These are phyloP conservation scores for Ceryle rudis DNA, from an alignment of 2,797 vertebrate species.

Conservation along the genomic window DNA sequence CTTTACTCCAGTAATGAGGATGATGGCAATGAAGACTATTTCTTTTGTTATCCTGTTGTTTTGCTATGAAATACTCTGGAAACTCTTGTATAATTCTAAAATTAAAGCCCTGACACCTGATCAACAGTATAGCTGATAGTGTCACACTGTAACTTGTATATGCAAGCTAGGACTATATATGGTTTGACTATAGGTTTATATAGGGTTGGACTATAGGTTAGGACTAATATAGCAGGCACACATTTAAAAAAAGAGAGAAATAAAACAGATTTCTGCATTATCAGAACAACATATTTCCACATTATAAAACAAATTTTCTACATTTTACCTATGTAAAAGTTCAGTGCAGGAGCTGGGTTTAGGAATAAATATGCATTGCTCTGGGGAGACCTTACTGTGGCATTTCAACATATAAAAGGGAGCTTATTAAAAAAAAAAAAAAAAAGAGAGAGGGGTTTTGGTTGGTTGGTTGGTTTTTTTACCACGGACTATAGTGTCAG, in stretches of 20 bases:
- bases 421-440: neutral
- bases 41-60: neutral
- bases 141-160: neutral
- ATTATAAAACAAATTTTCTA: neutral
- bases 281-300: neutral
- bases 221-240: neutral
- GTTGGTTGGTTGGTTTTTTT: neutral
- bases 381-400: fast-evolving
- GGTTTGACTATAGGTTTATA: no score
- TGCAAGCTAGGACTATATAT: neutral
- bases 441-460: neutral
- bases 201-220: neutral
- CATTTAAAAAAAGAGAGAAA: neutral
- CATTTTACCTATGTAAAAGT: neutral
- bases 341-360: neutral
- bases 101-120: neutral
- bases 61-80: neutral
- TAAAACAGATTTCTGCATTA: neutral
- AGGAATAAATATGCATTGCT: neutral
- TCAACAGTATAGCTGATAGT: neutral
- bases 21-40: neutral
- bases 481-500: neutral
- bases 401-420: neutral
- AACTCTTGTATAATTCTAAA: neutral
- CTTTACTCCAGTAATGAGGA: neutral